A percentile compares a stretch with the other conserved stretches of the same genome.
Conservation (phyloP, 1,140 invertebrate genomes). For the Pollicipes pollicipes region DNA sequence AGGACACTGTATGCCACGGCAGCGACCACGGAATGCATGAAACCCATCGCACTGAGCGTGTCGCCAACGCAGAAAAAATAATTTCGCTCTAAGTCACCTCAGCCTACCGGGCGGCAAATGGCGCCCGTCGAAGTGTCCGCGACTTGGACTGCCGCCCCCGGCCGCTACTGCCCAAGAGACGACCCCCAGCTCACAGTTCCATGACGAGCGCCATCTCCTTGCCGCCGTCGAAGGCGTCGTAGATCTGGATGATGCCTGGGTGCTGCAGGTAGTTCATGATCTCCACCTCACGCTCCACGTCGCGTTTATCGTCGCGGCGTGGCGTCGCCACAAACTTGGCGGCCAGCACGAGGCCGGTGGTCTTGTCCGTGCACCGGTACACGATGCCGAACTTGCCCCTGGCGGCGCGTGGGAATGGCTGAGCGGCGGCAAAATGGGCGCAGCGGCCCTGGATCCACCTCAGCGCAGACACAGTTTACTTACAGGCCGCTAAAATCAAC, state of each 20-base stretch:
- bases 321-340: conserved; percentile 80
- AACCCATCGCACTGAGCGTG: too few relatives aligned
- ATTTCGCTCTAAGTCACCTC: too few relatives aligned
- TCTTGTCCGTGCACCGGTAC: conserved; percentile 72
- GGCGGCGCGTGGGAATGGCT: conserved; percentile 15
- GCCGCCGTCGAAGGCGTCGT: conserved; percentile 78
- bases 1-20: too few relatives aligned
- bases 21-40: too few relatives aligned
- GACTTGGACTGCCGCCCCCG: too few relatives aligned
- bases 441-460: conserved; percentile 1
- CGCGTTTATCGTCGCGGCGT: conserved; percentile 65
- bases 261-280: conserved; percentile 89
- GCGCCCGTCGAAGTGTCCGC: too few relatives aligned
- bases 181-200: conserved; percentile 92
- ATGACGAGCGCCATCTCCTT: conserved; percentile 86
- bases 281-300: conserved; percentile 86
- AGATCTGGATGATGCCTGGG: conserved; percentile 82
- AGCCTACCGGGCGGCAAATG: too few relatives aligned
- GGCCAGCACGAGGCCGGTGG: conserved; percentile 58
- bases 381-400: conserved; percentile 98
- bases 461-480: neutral
- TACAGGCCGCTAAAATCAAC: neutral
- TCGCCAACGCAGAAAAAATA: too few relatives aligned
- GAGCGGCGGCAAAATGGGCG: too few relatives aligned
- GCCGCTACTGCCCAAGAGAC: too few relatives aligned